Base-by-base conservation (phyloP, 2,888 invertebrate species). In the Dynastes grantii region DNA sequence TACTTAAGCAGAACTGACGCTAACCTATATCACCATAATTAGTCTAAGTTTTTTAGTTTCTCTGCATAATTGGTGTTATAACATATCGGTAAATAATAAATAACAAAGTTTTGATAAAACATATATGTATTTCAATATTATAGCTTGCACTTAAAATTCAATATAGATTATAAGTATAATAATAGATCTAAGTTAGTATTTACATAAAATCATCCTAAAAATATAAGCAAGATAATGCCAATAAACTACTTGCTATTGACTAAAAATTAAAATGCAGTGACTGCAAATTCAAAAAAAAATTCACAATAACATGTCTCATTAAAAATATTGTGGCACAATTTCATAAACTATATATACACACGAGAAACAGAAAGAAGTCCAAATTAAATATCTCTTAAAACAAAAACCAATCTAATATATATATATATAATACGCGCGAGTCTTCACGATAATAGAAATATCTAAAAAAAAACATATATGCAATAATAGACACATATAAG, bases 121-220 rank as follows among this genome's bases (percentile, higher is more conserved):
- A 85, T 84, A 84, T 83, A 85, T 84, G 84, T 83, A 83, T 82
- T 84, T 81, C 81, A 82, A 83, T 81, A 82, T 81, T 83, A 80
- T 77, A 81, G 81, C 78, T 82, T 81, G 82, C 83, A 84, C 82
- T 83, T 83, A 81, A 68, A 49, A 83, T 45, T 81, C 80, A 83
- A 83, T 58, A 58, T 80, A 82, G 82, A 81, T 22, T 22, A 22
- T 76, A 77, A 76, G 55, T 55, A 61, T 77, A 77, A 68, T 77
- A 64, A 84, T 85, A 85, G 84, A 82, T 82, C 86, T 86, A 87
- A 84, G 87, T 88, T 87, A 87, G 87, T 88, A 87, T 88, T 86
- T 88, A 88, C 87, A 88, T 86, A 81, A 79, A 81, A 79, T 84
- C 81, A 82, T 84, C 85, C 29, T 84, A 85, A 84, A 84, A 84